phyloP scores from a whole-genome alignment of 2,888 invertebrate species.

The Poecilus cupreus region DNA sequence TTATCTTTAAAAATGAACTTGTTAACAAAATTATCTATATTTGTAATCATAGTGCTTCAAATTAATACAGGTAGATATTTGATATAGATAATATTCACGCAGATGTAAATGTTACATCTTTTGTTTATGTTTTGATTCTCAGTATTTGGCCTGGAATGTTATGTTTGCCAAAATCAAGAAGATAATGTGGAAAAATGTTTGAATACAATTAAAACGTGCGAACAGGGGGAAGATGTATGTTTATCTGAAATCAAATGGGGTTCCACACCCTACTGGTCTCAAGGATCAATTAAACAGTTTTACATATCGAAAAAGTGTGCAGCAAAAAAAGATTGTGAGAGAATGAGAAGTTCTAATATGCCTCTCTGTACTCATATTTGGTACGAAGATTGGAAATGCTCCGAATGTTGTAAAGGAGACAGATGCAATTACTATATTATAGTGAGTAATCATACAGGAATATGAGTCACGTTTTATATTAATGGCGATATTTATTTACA shows the following conservation, averaged over 20 bases:
- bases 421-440: constrained; percentile 96
- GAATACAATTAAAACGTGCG: constrained; percentile 93
- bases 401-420: constrained; percentile 96
- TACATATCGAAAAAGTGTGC: constrained; percentile 95
- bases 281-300: constrained; percentile 93
- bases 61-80: constrained; percentile 61
- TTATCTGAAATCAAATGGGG: constrained; percentile 95
- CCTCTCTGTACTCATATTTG: constrained; percentile 90
- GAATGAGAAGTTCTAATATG: constrained; percentile 82
- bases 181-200: constrained; percentile 94
- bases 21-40: constrained; percentile 55
- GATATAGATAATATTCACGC: constrained; percentile 7
- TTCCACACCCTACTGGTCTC: constrained; percentile 96
- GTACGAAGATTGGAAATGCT: constrained; percentile 98
- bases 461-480: constrained; percentile 15
- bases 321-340: constrained; percentile 85
- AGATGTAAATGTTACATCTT: not conserved
- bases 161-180: constrained; percentile 95
- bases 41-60: constrained; percentile 60
- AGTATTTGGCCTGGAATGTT: constrained; percentile 90
- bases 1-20: constrained; percentile 58
- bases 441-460: constrained; percentile 79
- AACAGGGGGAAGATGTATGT: constrained; percentile 90
- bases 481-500: constrained; percentile 39
- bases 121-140: constrained; percentile 65